Conservation (phyloP, 2,888 invertebrate species). For the Molorchus minor region DNA sequence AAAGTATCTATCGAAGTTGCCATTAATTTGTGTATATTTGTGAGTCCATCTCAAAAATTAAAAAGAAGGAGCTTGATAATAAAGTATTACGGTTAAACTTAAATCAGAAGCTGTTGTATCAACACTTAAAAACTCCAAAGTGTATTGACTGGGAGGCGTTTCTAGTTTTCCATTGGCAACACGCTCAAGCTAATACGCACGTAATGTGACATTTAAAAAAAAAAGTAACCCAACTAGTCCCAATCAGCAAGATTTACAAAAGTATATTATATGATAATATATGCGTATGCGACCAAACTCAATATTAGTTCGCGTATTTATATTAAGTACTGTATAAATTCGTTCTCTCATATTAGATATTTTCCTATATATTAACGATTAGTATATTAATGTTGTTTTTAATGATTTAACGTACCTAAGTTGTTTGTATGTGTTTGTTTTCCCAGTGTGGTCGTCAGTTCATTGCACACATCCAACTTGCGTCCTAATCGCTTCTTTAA, state of each 20-base stretch:
- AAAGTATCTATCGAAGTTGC: slow-evolving; percentile 25
- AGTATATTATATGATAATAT: slow-evolving; percentile 47
- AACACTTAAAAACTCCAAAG: slow-evolving; percentile 43
- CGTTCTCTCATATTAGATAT: slow-evolving; percentile 57
- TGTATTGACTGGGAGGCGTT: slow-evolving; percentile 49
- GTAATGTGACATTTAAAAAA: slow-evolving; percentile 51
- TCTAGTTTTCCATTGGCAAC: slow-evolving; percentile 47
- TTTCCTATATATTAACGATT: slow-evolving; percentile 56
- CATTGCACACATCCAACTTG: slow-evolving; percentile 30
- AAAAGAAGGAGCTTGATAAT: slow-evolving; percentile 29
- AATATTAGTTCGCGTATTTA: slow-evolving; percentile 52
- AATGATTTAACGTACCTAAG: slow-evolving; percentile 55
- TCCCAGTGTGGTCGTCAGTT: slow-evolving; percentile 52
- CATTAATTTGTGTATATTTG: slow-evolving; percentile 40
- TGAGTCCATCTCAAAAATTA: slow-evolving; percentile 33
- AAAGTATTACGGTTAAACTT: slow-evolving; percentile 45
- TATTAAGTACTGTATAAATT: slow-evolving; percentile 51
- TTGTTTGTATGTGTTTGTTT: slow-evolving; percentile 59
- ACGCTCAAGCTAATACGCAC: slow-evolving; percentile 57
- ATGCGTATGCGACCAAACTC: slow-evolving; percentile 56
- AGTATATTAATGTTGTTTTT: slow-evolving; percentile 56
- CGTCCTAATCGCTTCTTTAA: neutral
- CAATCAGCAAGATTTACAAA: slow-evolving; percentile 51
- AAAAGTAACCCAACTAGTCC: slow-evolving; percentile 60
- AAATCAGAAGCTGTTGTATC: slow-evolving; percentile 43